Percentiles rank a stretch among this genome's conserved stretches.
These are phyloP conservation scores for Squalus acanthias DNA, from an alignment of 2,797 vertebrate species.

Conservation along the genomic window DNA sequence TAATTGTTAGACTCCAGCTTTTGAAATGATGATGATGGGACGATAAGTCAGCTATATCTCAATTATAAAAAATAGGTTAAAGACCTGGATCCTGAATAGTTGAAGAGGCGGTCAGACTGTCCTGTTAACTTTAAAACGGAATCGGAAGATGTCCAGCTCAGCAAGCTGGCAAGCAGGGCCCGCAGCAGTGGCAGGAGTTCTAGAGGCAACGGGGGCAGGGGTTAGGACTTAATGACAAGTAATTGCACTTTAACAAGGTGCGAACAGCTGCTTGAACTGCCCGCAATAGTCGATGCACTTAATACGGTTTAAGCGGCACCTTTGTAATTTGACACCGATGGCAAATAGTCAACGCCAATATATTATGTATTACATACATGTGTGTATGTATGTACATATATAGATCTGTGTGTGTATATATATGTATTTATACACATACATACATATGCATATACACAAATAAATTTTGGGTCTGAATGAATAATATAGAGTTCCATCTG, in stretches of 20 bases:
- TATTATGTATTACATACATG: too few species aligned
- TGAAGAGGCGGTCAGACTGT: neutral
- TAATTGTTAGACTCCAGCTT: neutral
- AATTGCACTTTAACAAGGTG: neutral
- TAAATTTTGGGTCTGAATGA: too few species aligned
- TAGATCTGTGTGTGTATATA: too few species aligned
- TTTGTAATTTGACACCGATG: neutral
- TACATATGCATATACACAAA: too few species aligned
- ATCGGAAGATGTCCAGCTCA: too few species aligned
- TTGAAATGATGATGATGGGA: neutral
- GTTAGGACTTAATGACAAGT: neutral
- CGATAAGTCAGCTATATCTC: neutral
- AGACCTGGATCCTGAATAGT: neutral
- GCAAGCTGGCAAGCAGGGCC: neutral
- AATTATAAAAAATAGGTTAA: neutral
- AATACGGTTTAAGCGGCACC: neutral
- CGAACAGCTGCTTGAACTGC: neutral
- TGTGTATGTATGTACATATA: too few species aligned
- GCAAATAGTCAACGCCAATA: neutral
- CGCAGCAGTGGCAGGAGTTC: neutral
- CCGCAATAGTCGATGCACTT: neutral
- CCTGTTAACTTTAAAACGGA: neutral
- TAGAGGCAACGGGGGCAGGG: neutral
- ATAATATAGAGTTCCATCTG: too few species aligned
- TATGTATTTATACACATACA: too few species aligned